Conservation (phyloP, 1,140 invertebrate genomes). For the Drosophila repleta region DNA sequence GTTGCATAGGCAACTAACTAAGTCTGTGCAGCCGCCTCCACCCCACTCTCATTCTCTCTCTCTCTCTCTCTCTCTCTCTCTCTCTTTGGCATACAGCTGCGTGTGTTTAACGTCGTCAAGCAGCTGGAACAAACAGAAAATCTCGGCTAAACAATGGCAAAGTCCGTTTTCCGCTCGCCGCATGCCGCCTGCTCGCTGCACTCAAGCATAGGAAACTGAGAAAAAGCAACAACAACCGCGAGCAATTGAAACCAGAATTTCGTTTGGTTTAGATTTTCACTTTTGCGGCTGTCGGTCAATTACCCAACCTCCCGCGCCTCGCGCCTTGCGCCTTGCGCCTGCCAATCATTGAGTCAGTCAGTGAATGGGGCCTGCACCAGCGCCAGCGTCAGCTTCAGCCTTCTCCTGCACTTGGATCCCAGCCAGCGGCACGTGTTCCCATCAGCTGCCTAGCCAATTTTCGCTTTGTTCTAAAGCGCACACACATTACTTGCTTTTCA, state of each 20-base stretch:
- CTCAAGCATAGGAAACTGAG: constrained; percentile 38
- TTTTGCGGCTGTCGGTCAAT: constrained; percentile 67
- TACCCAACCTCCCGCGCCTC: background rate
- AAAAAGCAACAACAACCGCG: constrained; percentile 59
- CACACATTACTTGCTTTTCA: constrained; percentile 58
- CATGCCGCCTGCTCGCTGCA: constrained; percentile 22
- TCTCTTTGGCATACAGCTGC: background rate
- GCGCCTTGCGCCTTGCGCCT: background rate
- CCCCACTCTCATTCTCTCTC: background rate
- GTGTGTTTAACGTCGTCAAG: constrained; percentile 72
- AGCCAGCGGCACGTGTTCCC: constrained; percentile 23
- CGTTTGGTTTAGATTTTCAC: constrained; percentile 79
- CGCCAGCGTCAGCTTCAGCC: constrained; percentile 5
- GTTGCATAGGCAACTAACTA: constrained; percentile 38
- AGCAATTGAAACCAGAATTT: constrained; percentile 81
- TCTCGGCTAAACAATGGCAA: constrained; percentile 72
- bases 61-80: background rate
- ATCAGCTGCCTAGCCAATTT: constrained; percentile 56
- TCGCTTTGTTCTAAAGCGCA: constrained; percentile 60
- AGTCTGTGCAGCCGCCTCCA: background rate
- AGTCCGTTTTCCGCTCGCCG: constrained; percentile 34
- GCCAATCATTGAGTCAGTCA: constrained; percentile 20
- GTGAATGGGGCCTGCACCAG: constrained; percentile 1
- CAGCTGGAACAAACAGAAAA: constrained; percentile 69
- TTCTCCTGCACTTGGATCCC: constrained; percentile 5